Evolutionary conservation across 2,113 vertebrate genomes (phyloP), one percentile per base, ranked within the genome.

Genomic region (Rhinogobius similis): DNA sequence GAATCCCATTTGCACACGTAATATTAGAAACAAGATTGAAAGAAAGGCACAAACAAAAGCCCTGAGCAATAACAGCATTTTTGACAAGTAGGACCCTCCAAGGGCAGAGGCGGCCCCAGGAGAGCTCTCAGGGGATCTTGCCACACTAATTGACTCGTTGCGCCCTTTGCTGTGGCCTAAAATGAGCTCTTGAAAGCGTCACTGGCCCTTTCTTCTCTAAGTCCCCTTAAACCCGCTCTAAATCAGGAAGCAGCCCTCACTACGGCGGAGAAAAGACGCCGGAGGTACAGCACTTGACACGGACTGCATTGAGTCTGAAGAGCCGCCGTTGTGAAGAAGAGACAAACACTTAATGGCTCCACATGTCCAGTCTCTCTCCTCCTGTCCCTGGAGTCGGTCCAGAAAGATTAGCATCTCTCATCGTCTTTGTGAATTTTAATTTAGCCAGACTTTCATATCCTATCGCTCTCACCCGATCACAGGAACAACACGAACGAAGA

Each of bases 401-500:
- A 86, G 56, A 55, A 77, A 80, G 70, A 85, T 78, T 71, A 73
- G 16, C 76, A 80, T 82, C 70, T 82, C 82, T 76, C 79, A 79
- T 80, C 82, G 72, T 78, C 83, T 78, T 61, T 48, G 32, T 65
- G 70, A 68, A 65, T 86, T 87, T 79, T 79, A 73, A 84, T 82
- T 82, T 68, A 46, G 77, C 73, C 50, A 72, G 29, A 75, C 61
- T 76, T 67, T 76, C 77, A 61, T 68, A 73, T 56, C 13, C 55
- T 29, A 55, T 71, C 68, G 36, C 58, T 65, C 62, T 68, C 62
- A 65, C 20, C 48, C 64, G 50, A 77, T 87, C 80, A 78, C 86
- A 85, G 78, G 87, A 85, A 89, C 87, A 84, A 74, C 74, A 23
- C 68, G 79, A 75, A 73, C 75, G 36, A 58, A 65, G 36, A 58